phyloP scores from a whole-genome alignment of 1,140 invertebrate genomes.

The Nixonia krombeini region DNA sequence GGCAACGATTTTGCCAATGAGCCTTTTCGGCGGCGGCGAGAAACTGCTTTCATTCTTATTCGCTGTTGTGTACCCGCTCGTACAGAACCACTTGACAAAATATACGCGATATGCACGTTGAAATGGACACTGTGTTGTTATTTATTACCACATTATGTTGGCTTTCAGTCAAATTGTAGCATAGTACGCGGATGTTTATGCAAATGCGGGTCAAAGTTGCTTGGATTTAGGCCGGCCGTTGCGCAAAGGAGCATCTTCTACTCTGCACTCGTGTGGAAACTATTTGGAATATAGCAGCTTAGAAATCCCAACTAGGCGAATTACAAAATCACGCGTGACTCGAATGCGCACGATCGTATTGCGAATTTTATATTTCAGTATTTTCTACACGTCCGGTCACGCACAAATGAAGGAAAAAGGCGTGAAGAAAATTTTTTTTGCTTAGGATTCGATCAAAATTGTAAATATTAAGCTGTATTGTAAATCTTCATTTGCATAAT shows the following conservation, averaged over 20 bases:
- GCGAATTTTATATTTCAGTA: constrained; percentile 10
- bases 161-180: neutral
- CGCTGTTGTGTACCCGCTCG: too few relatives aligned
- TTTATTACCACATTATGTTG: neutral
- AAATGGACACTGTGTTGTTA: neutral
- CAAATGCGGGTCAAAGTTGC: constrained; percentile 10
- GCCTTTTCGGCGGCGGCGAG: neutral
- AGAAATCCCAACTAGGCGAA: constrained; percentile 42
- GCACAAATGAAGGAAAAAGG: too few relatives aligned
- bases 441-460: too few relatives aligned
- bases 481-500: too few relatives aligned
- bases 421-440: too few relatives aligned
- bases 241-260: constrained; percentile 31
- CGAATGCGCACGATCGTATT: constrained; percentile 38
- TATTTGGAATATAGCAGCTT: constrained; percentile 27
- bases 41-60: neutral
- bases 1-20: neutral
- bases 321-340: constrained; percentile 45
- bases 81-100: neutral
- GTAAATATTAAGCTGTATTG: too few relatives aligned
- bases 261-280: constrained; percentile 1
- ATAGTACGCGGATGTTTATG: too few relatives aligned
- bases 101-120: neutral
- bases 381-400: too few relatives aligned
- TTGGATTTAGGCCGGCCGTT: constrained; percentile 25